Percentiles rank a stretch among this genome's conserved stretches.
phyloP scores from a whole-genome alignment of 1,140 invertebrate genomes.

The Lethrus apterus region DNA sequence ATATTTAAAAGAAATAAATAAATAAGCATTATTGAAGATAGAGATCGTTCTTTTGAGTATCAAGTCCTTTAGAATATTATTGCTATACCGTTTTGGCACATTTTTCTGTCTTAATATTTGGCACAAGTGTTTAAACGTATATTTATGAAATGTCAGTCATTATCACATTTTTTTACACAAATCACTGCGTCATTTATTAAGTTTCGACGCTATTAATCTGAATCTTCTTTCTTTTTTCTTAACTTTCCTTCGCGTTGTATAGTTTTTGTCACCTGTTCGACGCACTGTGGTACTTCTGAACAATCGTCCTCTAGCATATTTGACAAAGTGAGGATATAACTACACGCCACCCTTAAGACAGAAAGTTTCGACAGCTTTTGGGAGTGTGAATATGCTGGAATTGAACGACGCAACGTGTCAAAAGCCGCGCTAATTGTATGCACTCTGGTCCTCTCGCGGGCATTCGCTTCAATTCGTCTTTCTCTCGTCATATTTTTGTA shows the following conservation, averaged over 20 bases:
- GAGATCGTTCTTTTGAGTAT: too few species aligned
- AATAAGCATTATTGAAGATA: too few species aligned
- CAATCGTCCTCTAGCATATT: slow-evolving; percentile 50
- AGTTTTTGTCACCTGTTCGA: slow-evolving; percentile 77
- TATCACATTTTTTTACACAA: too few species aligned
- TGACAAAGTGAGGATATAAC: slow-evolving; percentile 80
- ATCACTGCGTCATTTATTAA: too few species aligned
- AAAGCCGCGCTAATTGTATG: slow-evolving; percentile 94
- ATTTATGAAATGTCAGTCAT: background rate
- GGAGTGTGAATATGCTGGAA: slow-evolving; percentile 86
- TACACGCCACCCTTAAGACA: slow-evolving; percentile 83
- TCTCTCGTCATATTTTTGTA: slow-evolving; percentile 94
- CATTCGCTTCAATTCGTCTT: slow-evolving; percentile 87
- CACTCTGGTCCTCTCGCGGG: slow-evolving; percentile 82
- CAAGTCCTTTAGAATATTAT: too few species aligned
- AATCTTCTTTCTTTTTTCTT: slow-evolving; percentile 75
- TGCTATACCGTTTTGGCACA: too few species aligned
- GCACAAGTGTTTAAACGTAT: slow-evolving; percentile 2
- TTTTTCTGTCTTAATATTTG: slow-evolving; percentile 11
- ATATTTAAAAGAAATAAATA: too few species aligned
- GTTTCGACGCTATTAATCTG: slow-evolving; percentile 8
- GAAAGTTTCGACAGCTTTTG: slow-evolving; percentile 90
- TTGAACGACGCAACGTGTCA: slow-evolving; percentile 73
- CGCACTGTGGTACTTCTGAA: slow-evolving; percentile 56
- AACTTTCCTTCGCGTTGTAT: slow-evolving; percentile 89